phyloP scores from a whole-genome alignment of 2,888 invertebrate species.

The Rhorus exstirpatorius region DNA sequence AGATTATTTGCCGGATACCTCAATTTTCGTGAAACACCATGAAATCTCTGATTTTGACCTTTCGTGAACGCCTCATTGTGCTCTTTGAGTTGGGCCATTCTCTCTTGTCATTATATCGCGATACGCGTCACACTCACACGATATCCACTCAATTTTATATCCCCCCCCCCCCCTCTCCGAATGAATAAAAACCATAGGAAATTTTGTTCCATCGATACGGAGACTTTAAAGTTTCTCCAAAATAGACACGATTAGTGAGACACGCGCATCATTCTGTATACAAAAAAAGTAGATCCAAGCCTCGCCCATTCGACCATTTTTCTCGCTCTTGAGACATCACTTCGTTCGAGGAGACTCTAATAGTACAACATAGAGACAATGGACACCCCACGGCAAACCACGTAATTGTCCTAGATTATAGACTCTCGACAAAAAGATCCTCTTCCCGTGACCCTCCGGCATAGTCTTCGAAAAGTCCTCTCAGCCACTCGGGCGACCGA shows the following conservation, averaged over 20 bases:
- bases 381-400: slow-evolving; percentile 58
- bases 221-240: not conserved
- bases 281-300: slow-evolving; percentile 34
- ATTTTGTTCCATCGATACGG: slow-evolving; percentile 8
- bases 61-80: slow-evolving; percentile 45
- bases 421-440: slow-evolving; percentile 72
- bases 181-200: slow-evolving; percentile 39
- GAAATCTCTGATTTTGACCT: slow-evolving; percentile 71
- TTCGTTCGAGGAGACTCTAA: slow-evolving; percentile 21
- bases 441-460: slow-evolving; percentile 12
- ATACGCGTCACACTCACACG: slow-evolving; percentile 32
- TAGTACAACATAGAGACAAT: slow-evolving; percentile 46
- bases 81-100: slow-evolving; percentile 40
- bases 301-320: slow-evolving; percentile 28
- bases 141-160: slow-evolving; percentile 26
- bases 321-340: slow-evolving; percentile 24
- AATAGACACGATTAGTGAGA: no score
- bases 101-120: slow-evolving; percentile 46
- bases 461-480: slow-evolving; percentile 33
- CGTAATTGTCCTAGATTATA: slow-evolving; percentile 82
- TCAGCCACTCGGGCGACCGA: slow-evolving; percentile 55
- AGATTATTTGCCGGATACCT: slow-evolving; percentile 70
- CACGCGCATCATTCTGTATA: slow-evolving; percentile 22
- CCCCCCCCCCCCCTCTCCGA: not conserved
- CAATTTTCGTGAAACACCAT: slow-evolving; percentile 76